These are phyloP conservation scores for Limonius californicus DNA, from an alignment of 1,140 invertebrate species.

Conservation along the genomic window DNA sequence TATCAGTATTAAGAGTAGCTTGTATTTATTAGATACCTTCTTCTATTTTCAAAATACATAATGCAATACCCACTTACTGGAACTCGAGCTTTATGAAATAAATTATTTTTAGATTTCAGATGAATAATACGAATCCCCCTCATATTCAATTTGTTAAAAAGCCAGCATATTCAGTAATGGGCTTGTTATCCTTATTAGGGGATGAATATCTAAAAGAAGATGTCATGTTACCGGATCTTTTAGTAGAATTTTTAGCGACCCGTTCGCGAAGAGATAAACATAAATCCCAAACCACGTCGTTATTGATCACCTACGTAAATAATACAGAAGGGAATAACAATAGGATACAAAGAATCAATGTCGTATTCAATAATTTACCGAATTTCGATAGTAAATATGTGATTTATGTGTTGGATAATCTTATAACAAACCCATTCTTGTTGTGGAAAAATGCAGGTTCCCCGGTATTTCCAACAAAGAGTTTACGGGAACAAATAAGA, in stretches of 20 bases:
- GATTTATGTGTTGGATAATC: conserved; percentile 46
- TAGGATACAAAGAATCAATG: conserved; percentile 16
- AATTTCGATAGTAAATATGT: conserved; percentile 35
- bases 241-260: conserved; percentile 23
- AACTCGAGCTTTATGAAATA: conserved; percentile 16
- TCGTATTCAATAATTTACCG: conserved; percentile 23
- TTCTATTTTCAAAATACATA: not conserved
- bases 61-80: too few relatives aligned
- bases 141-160: conserved; percentile 52
- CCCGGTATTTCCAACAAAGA: conserved; percentile 30
- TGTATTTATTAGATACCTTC: not conserved
- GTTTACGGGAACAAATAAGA: conserved; percentile 26
- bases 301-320: conserved; percentile 18
- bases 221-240: conserved; percentile 18
- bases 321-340: conserved; percentile 16
- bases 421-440: conserved; percentile 32
- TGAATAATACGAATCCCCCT: conserved; percentile 48
- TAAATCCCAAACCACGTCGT: conserved; percentile 16
- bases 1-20: too few relatives aligned
- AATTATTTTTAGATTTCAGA: conserved; percentile 46
- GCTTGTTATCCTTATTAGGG: conserved; percentile 48
- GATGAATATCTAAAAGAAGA: conserved; percentile 30
- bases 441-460: conserved; percentile 28
- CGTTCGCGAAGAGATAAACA: conserved; percentile 35
- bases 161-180: conserved; percentile 49